Evolutionary conservation across 2,888 invertebrate genomes (phyloP).

Genomic region (Schizaphis graminum): DNA sequence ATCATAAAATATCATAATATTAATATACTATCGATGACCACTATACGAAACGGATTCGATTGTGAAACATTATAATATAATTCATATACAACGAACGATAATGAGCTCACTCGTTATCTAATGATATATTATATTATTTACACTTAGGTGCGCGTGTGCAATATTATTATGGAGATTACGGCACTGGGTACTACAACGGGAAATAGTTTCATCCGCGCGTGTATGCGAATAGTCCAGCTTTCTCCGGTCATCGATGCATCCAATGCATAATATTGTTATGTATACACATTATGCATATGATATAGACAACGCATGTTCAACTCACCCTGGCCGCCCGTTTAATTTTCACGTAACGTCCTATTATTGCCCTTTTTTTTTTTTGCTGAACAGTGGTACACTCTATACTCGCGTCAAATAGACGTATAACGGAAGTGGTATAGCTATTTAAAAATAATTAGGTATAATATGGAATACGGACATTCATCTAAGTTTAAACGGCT

Average conservation of each 20-base stretch:
- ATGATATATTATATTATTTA: not conserved
- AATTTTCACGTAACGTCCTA: constrained; percentile 23
- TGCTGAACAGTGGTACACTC: not conserved
- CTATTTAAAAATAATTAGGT: not conserved
- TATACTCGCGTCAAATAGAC: not conserved
- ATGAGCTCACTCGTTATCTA: not conserved
- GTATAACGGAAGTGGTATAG: not conserved
- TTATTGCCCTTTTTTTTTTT: not conserved
- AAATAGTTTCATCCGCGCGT: not conserved
- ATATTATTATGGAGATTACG: not conserved
- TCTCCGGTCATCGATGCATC: constrained; percentile 23
- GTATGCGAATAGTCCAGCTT: constrained; percentile 12
- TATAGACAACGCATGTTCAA: not conserved
- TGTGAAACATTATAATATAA: not conserved
- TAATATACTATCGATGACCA: not conserved
- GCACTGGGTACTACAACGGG: not conserved
- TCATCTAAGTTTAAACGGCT: not conserved
- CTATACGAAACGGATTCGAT: not conserved
- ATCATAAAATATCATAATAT: not conserved
- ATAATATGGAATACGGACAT: not conserved
- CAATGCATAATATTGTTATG: not conserved
- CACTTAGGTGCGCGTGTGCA: not conserved
- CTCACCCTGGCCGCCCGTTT: not conserved
- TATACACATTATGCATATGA: not conserved
- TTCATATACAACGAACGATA: not conserved